A percentile compares a stretch with the other conserved stretches of the same genome.
Conservation (phyloP, 2,113 vertebrate species). For the Ailurus styani region DNA sequence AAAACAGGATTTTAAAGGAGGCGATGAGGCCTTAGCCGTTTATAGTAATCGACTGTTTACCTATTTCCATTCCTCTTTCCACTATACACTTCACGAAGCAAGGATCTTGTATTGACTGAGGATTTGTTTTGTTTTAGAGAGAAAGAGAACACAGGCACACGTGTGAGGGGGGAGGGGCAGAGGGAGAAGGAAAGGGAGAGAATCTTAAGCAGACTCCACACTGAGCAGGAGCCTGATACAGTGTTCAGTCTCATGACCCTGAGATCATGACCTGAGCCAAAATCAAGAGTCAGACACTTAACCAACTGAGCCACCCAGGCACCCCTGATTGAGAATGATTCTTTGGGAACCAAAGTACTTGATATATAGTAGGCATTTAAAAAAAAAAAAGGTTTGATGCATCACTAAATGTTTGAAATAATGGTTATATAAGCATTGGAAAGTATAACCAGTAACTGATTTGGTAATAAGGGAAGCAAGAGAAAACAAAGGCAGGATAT, state of each 20-base stretch:
- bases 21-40: neutral
- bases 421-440: neutral
- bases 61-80: neutral
- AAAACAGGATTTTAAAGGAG: neutral
- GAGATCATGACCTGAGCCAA: neutral
- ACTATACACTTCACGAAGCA: neutral
- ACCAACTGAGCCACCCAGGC: neutral
- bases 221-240: neutral
- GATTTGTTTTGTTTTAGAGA: neutral
- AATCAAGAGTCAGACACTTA: neutral
- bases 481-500: neutral
- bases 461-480: neutral
- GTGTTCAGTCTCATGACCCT: neutral
- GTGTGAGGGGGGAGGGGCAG: neutral
- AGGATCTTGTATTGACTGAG: neutral
- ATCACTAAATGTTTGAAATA: neutral
- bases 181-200: neutral
- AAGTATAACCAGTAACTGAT: neutral
- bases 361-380: neutral
- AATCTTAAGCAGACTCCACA: neutral
- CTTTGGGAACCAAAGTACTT: neutral
- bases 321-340: neutral
- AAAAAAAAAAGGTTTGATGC: neutral
- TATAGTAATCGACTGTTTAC: neutral
- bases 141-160: neutral